Percentiles rank a stretch among this genome's conserved stretches.
Conservation (phyloP, 2,113 vertebrate genomes). For the Bufo bufo region DNA sequence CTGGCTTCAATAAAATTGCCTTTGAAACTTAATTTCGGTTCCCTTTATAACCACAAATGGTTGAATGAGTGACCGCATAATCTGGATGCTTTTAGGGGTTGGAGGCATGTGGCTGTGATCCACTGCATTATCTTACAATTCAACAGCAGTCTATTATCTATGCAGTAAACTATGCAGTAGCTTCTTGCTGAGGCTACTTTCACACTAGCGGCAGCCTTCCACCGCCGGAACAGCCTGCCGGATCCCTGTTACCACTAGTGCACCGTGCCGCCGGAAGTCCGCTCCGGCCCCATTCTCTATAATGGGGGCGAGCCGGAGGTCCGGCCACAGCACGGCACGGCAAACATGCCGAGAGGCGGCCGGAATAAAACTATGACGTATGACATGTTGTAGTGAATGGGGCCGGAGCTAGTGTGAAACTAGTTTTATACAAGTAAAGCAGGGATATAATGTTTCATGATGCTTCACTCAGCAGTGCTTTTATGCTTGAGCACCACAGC, state of each 20-base stretch:
- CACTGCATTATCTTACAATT: neutral
- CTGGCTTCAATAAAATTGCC: too few relatives aligned
- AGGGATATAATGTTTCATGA: constrained; percentile 14
- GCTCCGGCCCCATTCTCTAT: too few relatives aligned
- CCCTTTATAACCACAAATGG: neutral
- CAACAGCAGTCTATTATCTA: neutral
- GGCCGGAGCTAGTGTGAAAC: too few relatives aligned
- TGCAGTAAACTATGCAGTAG: constrained; percentile 7
- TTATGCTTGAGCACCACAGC: neutral
- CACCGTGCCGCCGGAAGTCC: too few relatives aligned
- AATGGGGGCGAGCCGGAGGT: too few relatives aligned
- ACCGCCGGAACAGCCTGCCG: too few relatives aligned
- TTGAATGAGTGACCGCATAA: neutral
- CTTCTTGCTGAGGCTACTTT: neutral
- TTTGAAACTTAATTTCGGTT: neutral
- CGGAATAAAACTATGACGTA: too few relatives aligned
- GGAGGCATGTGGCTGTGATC: neutral
- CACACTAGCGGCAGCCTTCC: too few relatives aligned
- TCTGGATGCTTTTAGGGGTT: neutral
- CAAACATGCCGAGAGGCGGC: too few relatives aligned
- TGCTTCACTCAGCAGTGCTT: neutral
- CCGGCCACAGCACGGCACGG: too few relatives aligned
- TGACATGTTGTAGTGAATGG: too few relatives aligned
- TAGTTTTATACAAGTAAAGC: neutral
- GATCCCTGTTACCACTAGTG: too few relatives aligned